Base-by-base conservation (phyloP, 2,113 vertebrate species). In the Amazona guildingii region DNA sequence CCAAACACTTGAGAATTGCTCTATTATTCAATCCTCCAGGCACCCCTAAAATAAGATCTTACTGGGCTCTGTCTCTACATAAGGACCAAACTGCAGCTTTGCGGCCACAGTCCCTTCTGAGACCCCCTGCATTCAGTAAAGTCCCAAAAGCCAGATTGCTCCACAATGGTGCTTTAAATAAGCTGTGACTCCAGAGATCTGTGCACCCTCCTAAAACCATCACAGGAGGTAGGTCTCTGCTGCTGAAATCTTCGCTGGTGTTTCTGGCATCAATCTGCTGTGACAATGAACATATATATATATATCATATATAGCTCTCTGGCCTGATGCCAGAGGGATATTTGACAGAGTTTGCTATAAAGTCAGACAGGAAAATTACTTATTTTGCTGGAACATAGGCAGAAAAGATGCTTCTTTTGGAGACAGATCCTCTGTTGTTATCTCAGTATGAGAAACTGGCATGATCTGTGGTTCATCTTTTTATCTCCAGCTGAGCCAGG, bases 11-110 rank as follows among this genome's bases (percentile, higher is more conserved):
- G 80, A 91, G 69, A 75, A 57, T 23, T 95, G 59, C 31, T 86
- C 54, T 67, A 17, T 88, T 80, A 66, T 83, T 69, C 72, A 83
- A 74, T 88, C 64, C 91, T 92, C 91, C 41, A 92, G 88, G 79
- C 86, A 74, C n/a, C 20, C 31, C 59, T 92, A 92, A 92, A 92
- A 84, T n/a, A 67, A 86, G 80, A 82, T 21, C 69, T 67, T n/a
- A 17, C 61, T 81, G 48, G 64, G 39, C 69, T 88, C 46, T 77
- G 2, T 20, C 83, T 49, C 80, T 16, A 63, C n/a, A n/a, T 33
- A 23, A 63, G 23, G 51, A 78, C 43, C 88, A 68, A 68, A 72
- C 37, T 75, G 46, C 55, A 87, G 25, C 86, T 92, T 55, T 52
- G 66, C 61, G 62, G 28, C n/a, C 31, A 7, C n/a, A 73, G 31